These are phyloP conservation scores for Taenaris catops DNA, from an alignment of 2,888 invertebrate genomes.

Conservation along the genomic window DNA sequence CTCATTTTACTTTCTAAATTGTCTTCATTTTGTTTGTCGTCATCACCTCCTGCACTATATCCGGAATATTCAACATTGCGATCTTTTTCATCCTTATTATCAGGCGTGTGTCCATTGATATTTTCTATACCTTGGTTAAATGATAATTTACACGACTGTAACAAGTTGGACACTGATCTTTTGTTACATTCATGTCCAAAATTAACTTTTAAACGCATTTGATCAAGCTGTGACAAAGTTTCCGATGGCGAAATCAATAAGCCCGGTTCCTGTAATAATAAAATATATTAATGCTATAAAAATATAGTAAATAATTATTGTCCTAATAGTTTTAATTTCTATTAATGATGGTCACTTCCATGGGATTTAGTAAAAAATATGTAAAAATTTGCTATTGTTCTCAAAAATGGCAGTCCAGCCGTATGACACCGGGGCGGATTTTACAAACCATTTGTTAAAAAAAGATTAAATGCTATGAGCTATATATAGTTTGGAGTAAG, in stretches of 20 bases:
- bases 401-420: too few relatives aligned
- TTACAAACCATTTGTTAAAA: too few relatives aligned
- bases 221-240: conserved; percentile 48
- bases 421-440: too few relatives aligned
- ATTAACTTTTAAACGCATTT: conserved; percentile 44
- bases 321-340: too few relatives aligned
- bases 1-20: not conserved
- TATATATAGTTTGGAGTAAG: too few relatives aligned
- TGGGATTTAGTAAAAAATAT: too few relatives aligned
- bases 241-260: conserved; percentile 40
- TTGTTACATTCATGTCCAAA: conserved; percentile 56
- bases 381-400: too few relatives aligned
- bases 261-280: conserved; percentile 43
- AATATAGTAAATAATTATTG: too few relatives aligned
- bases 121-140: conserved; percentile 3
- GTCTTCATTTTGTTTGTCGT: too few relatives aligned
- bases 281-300: too few relatives aligned
- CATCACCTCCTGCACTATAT: not conserved
- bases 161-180: conserved; percentile 39
- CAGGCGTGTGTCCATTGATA: conserved; percentile 1
- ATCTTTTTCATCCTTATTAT: conserved; percentile 6
- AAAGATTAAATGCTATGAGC: too few relatives aligned
- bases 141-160: conserved; percentile 42
- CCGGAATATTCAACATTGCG: not conserved
- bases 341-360: too few relatives aligned